Conservation (phyloP, 2,113 vertebrate genomes). For the Sebastes schlegelii region DNA sequence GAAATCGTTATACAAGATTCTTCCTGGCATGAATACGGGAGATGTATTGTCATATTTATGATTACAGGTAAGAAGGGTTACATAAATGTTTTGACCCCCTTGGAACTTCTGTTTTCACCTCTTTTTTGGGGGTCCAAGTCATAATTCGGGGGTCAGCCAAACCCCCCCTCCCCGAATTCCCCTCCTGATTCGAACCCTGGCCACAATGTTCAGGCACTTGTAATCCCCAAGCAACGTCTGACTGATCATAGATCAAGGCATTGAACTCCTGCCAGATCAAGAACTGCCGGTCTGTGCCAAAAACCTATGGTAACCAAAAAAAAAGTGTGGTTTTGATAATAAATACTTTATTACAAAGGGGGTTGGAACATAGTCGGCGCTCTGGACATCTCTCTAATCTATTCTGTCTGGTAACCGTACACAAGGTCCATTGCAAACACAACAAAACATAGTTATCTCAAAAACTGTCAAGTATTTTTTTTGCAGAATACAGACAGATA, state of each 20-base stretch:
- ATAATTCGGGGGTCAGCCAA: too few relatives aligned
- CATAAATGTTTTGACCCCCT: too few relatives aligned
- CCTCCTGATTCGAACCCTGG: not conserved
- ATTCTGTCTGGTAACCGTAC: constrained; percentile 12
- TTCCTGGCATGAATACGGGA: too few relatives aligned
- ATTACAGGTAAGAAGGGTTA: too few relatives aligned
- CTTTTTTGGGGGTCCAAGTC: too few relatives aligned
- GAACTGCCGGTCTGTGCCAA: not conserved
- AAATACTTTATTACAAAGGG: not conserved
- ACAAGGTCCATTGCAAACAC: constrained; percentile 6
- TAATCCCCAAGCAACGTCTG: not conserved
- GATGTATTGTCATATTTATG: too few relatives aligned
- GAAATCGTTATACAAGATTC: too few relatives aligned
- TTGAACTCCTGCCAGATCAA: not conserved
- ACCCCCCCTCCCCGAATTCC: too few relatives aligned
- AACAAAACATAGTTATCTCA: constrained; percentile 25
- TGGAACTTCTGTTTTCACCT: too few relatives aligned
- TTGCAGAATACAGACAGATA: constrained; percentile 14
- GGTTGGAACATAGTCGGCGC: not conserved
- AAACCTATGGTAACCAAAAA: not conserved
- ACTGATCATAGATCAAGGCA: constrained; percentile 23
- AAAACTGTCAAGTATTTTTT: not conserved
- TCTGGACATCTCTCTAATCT: not conserved
- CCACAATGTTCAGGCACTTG: not conserved
- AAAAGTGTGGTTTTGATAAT: not conserved